phyloP scores from a whole-genome alignment of 2,888 invertebrate species.

The Linnaemya vulpina region DNA sequence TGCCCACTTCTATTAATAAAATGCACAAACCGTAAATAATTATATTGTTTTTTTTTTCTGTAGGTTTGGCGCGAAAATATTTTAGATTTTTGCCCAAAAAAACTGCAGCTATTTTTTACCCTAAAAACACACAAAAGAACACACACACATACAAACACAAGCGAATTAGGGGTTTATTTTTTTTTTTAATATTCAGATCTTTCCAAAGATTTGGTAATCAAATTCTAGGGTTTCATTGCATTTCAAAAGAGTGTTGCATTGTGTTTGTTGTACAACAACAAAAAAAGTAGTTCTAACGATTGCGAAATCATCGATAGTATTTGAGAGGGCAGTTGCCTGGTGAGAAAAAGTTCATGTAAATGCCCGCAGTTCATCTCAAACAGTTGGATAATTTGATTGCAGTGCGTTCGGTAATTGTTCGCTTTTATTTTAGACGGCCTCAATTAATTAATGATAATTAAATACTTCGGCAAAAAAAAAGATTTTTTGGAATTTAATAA shows the following conservation, averaged over 20 bases:
- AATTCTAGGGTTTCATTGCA: slow-evolving; percentile 55
- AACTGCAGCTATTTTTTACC: slow-evolving; percentile 61
- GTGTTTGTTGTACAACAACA: slow-evolving; percentile 2
- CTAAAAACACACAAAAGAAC: slow-evolving; percentile 31
- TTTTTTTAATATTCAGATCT: background rate
- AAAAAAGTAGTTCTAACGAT: slow-evolving; percentile 27
- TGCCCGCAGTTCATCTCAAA: slow-evolving; percentile 52
- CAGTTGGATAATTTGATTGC: slow-evolving; percentile 65
- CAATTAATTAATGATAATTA: slow-evolving; percentile 67
- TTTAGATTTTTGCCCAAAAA: slow-evolving; percentile 64
- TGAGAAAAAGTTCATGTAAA: slow-evolving; percentile 49
- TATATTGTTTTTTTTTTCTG: slow-evolving; percentile 39
- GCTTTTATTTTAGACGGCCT: slow-evolving; percentile 34
- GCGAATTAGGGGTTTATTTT: background rate
- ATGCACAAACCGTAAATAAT: slow-evolving; percentile 64
- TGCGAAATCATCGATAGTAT: slow-evolving; percentile 68
- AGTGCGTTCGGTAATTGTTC: slow-evolving; percentile 12
- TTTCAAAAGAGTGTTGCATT: slow-evolving; percentile 3
- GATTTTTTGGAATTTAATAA: too few species aligned
- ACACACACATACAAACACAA: background rate
- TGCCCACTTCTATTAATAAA: slow-evolving; percentile 17
- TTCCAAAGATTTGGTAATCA: slow-evolving; percentile 35
- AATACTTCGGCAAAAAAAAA: background rate
- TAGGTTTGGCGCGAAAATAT: slow-evolving; percentile 71
- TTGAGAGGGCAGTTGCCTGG: slow-evolving; percentile 52